These are phyloP conservation scores for Hyles euphorbiae DNA, from an alignment of 1,140 invertebrate species.

Conservation along the genomic window DNA sequence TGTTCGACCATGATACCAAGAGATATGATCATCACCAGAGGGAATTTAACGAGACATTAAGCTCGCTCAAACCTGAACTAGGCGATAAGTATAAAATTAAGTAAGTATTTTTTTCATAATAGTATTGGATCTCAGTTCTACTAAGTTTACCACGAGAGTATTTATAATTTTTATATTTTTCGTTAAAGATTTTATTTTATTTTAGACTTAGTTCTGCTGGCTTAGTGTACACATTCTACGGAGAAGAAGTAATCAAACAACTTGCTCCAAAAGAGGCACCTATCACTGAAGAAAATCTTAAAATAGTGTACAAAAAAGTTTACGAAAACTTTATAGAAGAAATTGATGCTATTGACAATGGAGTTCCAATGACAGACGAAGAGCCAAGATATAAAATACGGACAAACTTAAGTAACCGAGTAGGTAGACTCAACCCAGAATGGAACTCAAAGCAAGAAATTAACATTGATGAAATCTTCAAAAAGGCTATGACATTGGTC, in stretches of 20 bases:
- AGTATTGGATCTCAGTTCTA: conserved; percentile 1
- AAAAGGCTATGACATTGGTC: conserved; percentile 86
- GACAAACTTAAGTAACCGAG: conserved; percentile 86
- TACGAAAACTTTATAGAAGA: conserved; percentile 95
- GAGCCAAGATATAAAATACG: conserved; percentile 88
- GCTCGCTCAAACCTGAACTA: conserved; percentile 74
- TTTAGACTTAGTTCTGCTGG: conserved; percentile 96
- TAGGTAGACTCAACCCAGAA: conserved; percentile 87
- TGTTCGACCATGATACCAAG: conserved; percentile 85
- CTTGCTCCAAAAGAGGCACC: conserved; percentile 71
- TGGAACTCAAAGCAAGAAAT: conserved; percentile 86
- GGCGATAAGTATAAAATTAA: conserved; percentile 74
- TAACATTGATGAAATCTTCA: conserved; percentile 78
- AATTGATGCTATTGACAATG: conserved; percentile 98
- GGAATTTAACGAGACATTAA: conserved; percentile 78
- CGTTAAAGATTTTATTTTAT: conserved; percentile 25
- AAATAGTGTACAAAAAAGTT: conserved; percentile 86
- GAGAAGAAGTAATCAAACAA: conserved; percentile 83
- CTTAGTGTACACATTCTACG: conserved; percentile 94
- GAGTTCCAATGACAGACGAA: conserved; percentile 86
- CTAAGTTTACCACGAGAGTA: background rate
- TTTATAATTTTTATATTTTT: background rate
- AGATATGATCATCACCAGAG: conserved; percentile 98
- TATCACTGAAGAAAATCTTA: conserved; percentile 71
- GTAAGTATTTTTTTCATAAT: no score